A percentile compares a stretch with the other conserved stretches of the same genome.
These are phyloP conservation scores for cattle (Bos taurus) DNA, from an alignment of 2,113 vertebrate species.

Conservation along the genomic window DNA sequence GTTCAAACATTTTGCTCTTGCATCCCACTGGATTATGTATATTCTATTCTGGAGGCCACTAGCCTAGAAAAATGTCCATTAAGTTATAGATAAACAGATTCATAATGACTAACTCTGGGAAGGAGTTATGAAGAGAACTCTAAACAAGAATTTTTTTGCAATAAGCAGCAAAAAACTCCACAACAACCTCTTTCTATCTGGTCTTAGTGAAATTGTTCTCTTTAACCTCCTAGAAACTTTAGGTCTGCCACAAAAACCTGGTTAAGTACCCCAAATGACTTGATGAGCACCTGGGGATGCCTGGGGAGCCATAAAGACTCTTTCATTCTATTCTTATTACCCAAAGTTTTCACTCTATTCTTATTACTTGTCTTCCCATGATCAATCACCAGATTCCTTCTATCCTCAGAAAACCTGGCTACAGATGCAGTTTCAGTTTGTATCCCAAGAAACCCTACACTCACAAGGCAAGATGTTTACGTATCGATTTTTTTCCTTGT, in stretches of 20 bases:
- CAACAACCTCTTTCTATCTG: background rate
- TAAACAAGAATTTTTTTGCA: conserved; percentile 6
- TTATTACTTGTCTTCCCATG: background rate
- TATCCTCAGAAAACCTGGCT: background rate
- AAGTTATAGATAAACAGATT: background rate
- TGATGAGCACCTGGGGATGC: background rate
- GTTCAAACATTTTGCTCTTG: background rate
- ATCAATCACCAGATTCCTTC: background rate
- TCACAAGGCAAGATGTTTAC: conserved; percentile 98
- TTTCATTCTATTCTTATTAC: background rate
- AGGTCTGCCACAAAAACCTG: background rate
- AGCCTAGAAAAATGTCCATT: conserved; percentile 26
- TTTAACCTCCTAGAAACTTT: background rate
- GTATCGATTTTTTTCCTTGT: conserved; percentile 99
- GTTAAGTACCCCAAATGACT: background rate
- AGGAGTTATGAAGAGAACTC: background rate
- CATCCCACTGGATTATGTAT: background rate
- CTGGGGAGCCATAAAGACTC: background rate
- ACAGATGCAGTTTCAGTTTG: conserved; percentile 7
- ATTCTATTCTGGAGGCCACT: background rate
- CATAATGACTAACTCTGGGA: background rate
- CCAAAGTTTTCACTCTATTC: background rate
- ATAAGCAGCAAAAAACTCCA: background rate
- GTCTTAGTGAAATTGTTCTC: background rate
- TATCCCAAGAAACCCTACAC: conserved; percentile 59